Conservation (phyloP, 2,888 invertebrate genomes). For the Alentia gelatinosa region DNA sequence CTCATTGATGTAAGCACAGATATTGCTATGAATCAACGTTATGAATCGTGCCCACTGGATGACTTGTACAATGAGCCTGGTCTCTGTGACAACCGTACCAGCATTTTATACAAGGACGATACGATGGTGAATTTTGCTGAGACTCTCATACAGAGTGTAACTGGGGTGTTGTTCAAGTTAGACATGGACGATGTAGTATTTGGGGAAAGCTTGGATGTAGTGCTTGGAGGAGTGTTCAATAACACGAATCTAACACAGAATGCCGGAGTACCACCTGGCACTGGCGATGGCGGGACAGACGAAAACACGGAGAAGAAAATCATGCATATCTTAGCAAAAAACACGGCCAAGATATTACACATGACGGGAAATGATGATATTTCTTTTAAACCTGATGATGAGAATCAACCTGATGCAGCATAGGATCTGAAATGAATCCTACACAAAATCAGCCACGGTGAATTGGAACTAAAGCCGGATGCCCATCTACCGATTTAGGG, state of each 20-base stretch:
- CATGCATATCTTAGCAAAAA: neutral
- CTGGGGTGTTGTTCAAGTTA: neutral
- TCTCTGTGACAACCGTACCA: neutral
- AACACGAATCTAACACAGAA: neutral
- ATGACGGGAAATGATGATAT: neutral
- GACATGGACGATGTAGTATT: conserved; percentile 8
- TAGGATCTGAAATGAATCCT: no score
- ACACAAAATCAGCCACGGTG: no score
- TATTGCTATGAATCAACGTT: neutral
- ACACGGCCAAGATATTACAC: neutral
- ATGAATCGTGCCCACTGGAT: neutral
- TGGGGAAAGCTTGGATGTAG: neutral
- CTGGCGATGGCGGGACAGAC: neutral
- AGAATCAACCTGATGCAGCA: no score
- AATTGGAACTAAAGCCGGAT: no score
- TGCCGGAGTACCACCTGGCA: no score
- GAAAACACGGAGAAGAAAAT: neutral
- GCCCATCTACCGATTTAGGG: no score
- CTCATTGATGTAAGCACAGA: neutral
- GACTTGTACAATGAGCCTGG: conserved; percentile 1
- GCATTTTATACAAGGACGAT: neutral
- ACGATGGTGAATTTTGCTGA: neutral
- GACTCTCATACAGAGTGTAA: neutral
- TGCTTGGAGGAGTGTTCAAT: neutral
- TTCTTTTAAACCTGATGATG: no score